Evolutionary conservation across 2,888 invertebrate species (phyloP).

Genomic region (Drosophila crucigera): DNA sequence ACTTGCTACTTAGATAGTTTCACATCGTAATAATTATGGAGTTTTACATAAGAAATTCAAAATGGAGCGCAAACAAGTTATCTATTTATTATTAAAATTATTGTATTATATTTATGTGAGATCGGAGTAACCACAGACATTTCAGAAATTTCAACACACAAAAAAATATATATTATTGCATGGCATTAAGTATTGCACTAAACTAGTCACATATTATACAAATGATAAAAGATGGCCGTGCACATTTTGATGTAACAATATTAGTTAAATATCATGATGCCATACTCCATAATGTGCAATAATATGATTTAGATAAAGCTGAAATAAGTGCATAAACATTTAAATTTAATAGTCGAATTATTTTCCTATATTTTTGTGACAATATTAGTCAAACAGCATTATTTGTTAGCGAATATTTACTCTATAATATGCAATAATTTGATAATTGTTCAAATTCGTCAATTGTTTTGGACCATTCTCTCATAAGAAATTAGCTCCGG

Average conservation of each 20-base stretch:
- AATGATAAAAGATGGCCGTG: background rate
- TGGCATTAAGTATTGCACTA: background rate
- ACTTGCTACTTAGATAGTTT: background rate
- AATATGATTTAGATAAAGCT: background rate
- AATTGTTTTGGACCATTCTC: constrained; percentile 6
- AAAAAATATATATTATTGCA: background rate
- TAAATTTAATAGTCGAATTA: background rate
- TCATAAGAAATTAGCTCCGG: constrained; percentile 30
- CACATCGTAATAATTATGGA: background rate
- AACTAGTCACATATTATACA: background rate
- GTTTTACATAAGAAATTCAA: background rate
- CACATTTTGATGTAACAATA: too few relatives aligned
- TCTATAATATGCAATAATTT: constrained; percentile 41
- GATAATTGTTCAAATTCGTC: constrained; percentile 38
- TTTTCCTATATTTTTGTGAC: background rate
- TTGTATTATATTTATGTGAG: background rate
- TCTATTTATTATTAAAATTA: background rate
- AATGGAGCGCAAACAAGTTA: background rate
- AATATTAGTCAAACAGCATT: background rate
- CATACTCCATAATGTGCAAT: background rate
- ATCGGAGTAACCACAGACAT: background rate
- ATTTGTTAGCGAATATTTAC: constrained; percentile 9
- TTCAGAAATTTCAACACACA: background rate
- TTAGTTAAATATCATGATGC: too few relatives aligned
- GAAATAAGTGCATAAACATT: background rate